Evolutionary conservation across 2,113 vertebrate genomes (phyloP).

Genomic region (Osmerus eperlanus): DNA sequence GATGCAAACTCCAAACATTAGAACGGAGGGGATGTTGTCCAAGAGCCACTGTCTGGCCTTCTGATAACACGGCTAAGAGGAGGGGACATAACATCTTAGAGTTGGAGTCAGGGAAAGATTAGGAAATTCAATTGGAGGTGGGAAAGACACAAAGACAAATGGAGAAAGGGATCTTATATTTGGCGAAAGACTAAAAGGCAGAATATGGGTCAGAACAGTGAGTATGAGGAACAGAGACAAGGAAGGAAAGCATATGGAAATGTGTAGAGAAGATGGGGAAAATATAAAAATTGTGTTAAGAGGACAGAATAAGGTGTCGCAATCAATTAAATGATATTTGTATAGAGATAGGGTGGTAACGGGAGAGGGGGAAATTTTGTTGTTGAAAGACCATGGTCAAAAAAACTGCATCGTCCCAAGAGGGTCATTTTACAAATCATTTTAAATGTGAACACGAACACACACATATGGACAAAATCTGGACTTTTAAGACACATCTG

Average conservation of each 20-base stretch:
- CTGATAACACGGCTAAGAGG: constrained; percentile 75
- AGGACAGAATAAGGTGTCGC: neutral
- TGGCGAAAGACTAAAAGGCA: neutral
- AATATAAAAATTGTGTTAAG: neutral
- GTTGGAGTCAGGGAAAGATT: neutral
- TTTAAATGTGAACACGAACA: neutral
- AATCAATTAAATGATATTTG: too few relatives aligned
- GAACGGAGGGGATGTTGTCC: constrained; percentile 75
- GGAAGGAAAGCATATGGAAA: neutral
- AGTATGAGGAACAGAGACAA: neutral
- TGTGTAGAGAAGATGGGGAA: neutral
- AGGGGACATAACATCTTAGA: neutral
- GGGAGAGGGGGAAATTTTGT: neutral
- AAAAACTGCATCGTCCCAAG: neutral
- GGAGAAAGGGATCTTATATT: neutral
- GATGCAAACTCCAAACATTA: constrained; percentile 79
- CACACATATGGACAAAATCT: neutral
- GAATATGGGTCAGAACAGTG: neutral
- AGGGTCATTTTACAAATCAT: neutral
- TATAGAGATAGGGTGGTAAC: neutral
- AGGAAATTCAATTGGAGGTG: neutral
- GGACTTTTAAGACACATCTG: neutral
- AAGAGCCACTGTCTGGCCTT: constrained; percentile 77
- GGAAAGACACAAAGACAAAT: neutral
- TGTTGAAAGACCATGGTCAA: neutral